These are phyloP conservation scores for Sialis fuliginosa DNA, from an alignment of 2,888 invertebrate species.

Conservation along the genomic window DNA sequence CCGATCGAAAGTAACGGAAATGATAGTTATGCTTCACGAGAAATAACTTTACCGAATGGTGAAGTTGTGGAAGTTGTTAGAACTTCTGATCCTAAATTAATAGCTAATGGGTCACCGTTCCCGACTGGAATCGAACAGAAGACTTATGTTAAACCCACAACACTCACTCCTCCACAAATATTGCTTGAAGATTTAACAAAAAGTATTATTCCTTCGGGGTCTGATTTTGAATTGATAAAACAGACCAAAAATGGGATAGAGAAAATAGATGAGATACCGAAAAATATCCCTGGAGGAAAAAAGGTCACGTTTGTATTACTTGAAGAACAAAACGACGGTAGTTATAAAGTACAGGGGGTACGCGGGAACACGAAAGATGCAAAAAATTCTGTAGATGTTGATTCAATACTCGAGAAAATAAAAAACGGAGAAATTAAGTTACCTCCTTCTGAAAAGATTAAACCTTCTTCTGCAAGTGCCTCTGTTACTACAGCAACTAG, in stretches of 20 bases:
- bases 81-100: conserved; percentile 50
- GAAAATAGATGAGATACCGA: conserved; percentile 41
- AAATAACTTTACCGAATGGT: conserved; percentile 54
- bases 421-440: conserved; percentile 67
- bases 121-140: conserved; percentile 9
- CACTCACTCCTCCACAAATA: conserved; percentile 42
- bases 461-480: background rate
- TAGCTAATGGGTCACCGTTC: conserved; percentile 18
- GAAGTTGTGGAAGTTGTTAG: conserved; percentile 57
- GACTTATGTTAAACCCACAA: conserved; percentile 23
- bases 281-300: conserved; percentile 45
- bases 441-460: conserved; percentile 33
- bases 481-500: conserved; percentile 10
- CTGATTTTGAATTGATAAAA: conserved; percentile 65
- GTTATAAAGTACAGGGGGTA: conserved; percentile 69
- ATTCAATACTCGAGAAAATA: conserved; percentile 61
- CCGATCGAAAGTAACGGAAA: conserved; percentile 41
- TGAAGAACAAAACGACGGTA: conserved; percentile 72
- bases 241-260: conserved; percentile 58
- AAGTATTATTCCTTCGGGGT: conserved; percentile 59
- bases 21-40: conserved; percentile 54
- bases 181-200: conserved; percentile 64
- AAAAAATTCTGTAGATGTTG: conserved; percentile 55
- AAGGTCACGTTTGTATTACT: conserved; percentile 75
- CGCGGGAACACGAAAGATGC: conserved; percentile 54